A percentile compares a stretch with the other conserved stretches of the same genome.
Evolutionary conservation across 2,888 invertebrate species (phyloP).

Genomic region (Argynnis bischoffii): DNA sequence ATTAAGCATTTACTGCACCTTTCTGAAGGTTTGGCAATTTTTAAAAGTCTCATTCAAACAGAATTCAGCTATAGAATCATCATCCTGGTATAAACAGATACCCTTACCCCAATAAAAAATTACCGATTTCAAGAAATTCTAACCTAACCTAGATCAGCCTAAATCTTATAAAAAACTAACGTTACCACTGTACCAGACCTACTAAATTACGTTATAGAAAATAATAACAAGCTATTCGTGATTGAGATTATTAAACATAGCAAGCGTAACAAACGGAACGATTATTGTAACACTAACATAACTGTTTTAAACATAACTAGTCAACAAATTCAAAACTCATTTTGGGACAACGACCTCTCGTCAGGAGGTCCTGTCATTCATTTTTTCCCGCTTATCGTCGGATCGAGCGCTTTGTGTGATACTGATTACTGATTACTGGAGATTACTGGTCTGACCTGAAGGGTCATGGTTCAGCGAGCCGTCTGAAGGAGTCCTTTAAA

Average conservation of each 20-base stretch:
- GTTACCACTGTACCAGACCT: neutral
- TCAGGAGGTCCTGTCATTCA: conserved; percentile 42
- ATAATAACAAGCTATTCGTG: conserved; percentile 1
- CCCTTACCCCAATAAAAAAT: too few relatives aligned
- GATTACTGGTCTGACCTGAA: conserved; percentile 32
- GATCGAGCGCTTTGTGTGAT: conserved; percentile 40
- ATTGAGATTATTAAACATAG: conserved; percentile 1
- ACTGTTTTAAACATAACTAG: conserved; percentile 4
- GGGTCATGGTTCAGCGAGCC: conserved; percentile 40
- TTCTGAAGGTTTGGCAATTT: too few relatives aligned
- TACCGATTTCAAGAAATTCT: too few relatives aligned
- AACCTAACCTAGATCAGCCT: neutral
- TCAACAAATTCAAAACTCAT: conserved; percentile 18
- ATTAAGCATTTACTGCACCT: too few relatives aligned
- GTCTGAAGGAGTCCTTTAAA: conserved; percentile 39
- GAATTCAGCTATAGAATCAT: too few relatives aligned
- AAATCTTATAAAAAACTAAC: neutral
- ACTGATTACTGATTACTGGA: conserved; percentile 36
- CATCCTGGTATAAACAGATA: too few relatives aligned
- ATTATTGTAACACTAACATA: conserved; percentile 18
- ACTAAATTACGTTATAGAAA: conserved; percentile 5
- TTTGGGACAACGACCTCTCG: conserved; percentile 39
- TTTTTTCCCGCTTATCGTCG: conserved; percentile 44
- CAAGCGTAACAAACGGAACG: conserved; percentile 4
- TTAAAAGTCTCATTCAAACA: too few relatives aligned